Base-by-base conservation (phyloP, 2,888 invertebrate species). In the Ochlodes sylvanus region DNA sequence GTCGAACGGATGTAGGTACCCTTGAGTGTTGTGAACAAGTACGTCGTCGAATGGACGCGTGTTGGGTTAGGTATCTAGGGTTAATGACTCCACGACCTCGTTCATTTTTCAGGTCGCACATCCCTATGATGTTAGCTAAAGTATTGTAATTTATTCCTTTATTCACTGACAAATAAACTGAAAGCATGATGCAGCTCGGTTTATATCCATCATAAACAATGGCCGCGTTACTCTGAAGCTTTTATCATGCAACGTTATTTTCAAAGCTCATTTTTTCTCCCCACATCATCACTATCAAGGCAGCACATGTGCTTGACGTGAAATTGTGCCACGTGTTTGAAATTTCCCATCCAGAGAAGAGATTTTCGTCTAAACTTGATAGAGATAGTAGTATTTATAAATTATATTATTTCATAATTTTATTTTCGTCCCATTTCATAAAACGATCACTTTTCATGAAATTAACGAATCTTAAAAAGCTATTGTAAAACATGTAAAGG, bases 141-240 rank as follows among this genome's bases (percentile, higher is more conserved):
- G 58, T 66, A 66, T 60, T 60, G 52, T 66, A 60, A 66, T 66
- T 58, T 52, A 60, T 66, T 66, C 66, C 52, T 60, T 66, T 66
- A 66, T 66, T 60, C 66, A 21, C 38, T 47, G 52, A 52, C 50
- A 60, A 41, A 60, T 66, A 60, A 66, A 60, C 27, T 58, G 66
- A 54, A 52, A 54, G 50, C 65, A 65, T 65, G 56, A 58, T 58
- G 57, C 65, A 58, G 44, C 47, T 56, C 44, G 52, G 50, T 66
- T 66, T 66, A 66, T 66, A 66, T 54, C 66, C 60, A 66, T 66
- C 66, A 60, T 66, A 66, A 66, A 66, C 66, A 66, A 66, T 66
- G 60, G 34, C 52, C 52, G 58, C 60, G 65, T 65, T 65, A 65
- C 32, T 50, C 57, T 57, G 57, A 42, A 66, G 54, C 66, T 66